phyloP scores from a whole-genome alignment of 2,797 vertebrate species.

The Fistularia tabacaria region DNA sequence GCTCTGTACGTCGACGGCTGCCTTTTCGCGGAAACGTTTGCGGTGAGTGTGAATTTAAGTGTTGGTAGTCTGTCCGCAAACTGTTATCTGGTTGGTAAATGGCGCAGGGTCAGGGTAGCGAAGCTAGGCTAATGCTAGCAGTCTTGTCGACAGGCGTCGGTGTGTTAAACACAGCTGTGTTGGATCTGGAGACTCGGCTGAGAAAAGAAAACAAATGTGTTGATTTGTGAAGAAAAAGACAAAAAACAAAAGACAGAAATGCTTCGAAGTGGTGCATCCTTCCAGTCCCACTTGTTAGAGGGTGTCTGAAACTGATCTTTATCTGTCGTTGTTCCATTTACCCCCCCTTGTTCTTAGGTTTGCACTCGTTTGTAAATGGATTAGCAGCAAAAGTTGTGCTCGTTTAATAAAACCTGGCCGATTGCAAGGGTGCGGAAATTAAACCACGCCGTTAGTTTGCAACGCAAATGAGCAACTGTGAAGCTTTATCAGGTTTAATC shows the following conservation, averaged over 20 bases:
- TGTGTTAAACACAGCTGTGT: constrained; percentile 46
- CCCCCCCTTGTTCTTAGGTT: neutral
- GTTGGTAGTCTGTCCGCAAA: constrained; percentile 32
- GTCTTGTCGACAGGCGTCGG: constrained; percentile 22
- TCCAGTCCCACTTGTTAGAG: neutral
- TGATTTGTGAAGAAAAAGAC: too few species aligned
- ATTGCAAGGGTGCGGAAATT: too few species aligned
- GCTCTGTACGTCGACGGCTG: neutral
- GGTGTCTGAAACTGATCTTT: neutral
- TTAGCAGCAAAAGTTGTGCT: constrained; percentile 6
- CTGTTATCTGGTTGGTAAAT: constrained; percentile 56
- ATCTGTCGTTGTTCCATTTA: constrained; percentile 21
- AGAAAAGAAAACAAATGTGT: constrained; percentile 6
- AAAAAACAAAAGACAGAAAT: too few species aligned
- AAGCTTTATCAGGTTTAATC: too few species aligned
- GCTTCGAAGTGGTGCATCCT: neutral
- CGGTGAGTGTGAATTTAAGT: constrained; percentile 23
- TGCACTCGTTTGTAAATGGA: constrained; percentile 8
- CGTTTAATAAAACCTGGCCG: too few species aligned
- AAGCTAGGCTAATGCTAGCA: constrained; percentile 58
- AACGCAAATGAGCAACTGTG: too few species aligned
- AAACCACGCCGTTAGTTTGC: too few species aligned
- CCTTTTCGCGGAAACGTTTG: constrained; percentile 1
- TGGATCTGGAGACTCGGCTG: constrained; percentile 7
- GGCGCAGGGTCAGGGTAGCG: constrained; percentile 56